These are phyloP conservation scores for Botia kubotai DNA, from an alignment of 2,797 vertebrate species.

Conservation along the genomic window DNA sequence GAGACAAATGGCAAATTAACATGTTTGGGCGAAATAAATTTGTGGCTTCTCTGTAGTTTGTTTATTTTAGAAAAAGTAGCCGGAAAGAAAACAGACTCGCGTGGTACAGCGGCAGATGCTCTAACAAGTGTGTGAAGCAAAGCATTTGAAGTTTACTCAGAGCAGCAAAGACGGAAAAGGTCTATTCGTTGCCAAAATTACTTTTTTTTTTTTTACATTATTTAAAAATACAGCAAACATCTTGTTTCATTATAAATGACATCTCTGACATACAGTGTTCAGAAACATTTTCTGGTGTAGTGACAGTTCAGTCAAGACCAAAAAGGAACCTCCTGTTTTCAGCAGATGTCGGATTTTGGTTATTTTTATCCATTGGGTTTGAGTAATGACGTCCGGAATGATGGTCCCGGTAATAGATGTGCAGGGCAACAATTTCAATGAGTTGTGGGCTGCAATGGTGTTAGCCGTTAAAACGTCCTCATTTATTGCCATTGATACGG, in stretches of 20 bases:
- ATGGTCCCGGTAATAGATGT: constrained; percentile 92
- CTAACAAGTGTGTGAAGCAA: background rate
- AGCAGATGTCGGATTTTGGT: background rate
- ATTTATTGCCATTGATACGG: constrained; percentile 91
- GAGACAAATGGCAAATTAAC: too few species aligned
- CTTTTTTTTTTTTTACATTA: too few species aligned
- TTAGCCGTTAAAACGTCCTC: constrained; percentile 87
- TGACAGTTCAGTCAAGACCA: background rate
- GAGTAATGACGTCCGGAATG: constrained; percentile 73
- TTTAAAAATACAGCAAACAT: background rate
- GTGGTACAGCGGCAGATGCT: background rate
- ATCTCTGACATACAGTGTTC: background rate
- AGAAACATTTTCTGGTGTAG: too few species aligned
- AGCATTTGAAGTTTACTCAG: background rate
- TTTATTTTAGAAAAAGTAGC: background rate
- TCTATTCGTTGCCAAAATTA: background rate
- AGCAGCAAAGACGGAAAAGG: background rate
- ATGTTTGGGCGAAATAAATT: too few species aligned
- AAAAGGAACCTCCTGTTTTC: background rate
- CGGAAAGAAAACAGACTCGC: constrained; percentile 30
- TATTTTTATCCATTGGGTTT: background rate
- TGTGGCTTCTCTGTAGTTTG: background rate
- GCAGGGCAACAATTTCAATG: constrained; percentile 89
- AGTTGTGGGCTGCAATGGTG: constrained; percentile 91
- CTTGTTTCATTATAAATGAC: too few species aligned